Evolutionary conservation across 35 echinoderm and acorn worm species (phyloP).

Genomic region (Ophioderma brevispina): DNA sequence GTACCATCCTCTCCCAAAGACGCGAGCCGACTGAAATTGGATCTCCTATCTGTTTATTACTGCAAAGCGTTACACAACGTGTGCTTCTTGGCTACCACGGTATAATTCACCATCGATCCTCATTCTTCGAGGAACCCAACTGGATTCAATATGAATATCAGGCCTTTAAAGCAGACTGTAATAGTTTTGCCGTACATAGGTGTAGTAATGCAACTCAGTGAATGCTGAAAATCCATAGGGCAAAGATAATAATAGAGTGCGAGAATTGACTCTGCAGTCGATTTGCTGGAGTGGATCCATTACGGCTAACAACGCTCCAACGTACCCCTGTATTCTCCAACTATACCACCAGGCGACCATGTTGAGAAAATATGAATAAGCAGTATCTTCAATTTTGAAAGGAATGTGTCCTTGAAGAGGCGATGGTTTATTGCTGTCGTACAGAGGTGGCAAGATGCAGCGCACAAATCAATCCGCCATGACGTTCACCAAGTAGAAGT

Average conservation of each 20-base stretch:
- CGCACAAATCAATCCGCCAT: neutral
- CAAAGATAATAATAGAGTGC: neutral
- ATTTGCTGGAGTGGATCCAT: neutral
- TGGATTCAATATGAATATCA: neutral
- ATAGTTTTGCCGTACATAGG: neutral
- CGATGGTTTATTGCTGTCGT: neutral
- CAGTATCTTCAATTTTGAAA: neutral
- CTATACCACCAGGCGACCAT: neutral
- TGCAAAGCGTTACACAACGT: too few relatives aligned
- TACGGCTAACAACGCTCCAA: neutral
- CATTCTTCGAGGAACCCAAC: too few relatives aligned
- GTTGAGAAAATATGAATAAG: neutral
- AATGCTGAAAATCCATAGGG: neutral
- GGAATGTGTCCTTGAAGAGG: neutral
- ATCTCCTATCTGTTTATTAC: too few relatives aligned
- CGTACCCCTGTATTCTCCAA: neutral
- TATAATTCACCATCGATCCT: too few relatives aligned
- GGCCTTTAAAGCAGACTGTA: neutral
- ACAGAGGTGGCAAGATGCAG: neutral
- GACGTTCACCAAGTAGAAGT: slow-evolving; percentile 6
- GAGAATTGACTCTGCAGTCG: neutral
- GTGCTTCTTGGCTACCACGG: too few relatives aligned
- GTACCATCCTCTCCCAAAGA: too few relatives aligned
- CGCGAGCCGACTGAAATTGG: too few relatives aligned
- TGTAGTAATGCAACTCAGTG: neutral